phyloP scores from a whole-genome alignment of 2,888 invertebrate species.

The Lithophane ornitopus region DNA sequence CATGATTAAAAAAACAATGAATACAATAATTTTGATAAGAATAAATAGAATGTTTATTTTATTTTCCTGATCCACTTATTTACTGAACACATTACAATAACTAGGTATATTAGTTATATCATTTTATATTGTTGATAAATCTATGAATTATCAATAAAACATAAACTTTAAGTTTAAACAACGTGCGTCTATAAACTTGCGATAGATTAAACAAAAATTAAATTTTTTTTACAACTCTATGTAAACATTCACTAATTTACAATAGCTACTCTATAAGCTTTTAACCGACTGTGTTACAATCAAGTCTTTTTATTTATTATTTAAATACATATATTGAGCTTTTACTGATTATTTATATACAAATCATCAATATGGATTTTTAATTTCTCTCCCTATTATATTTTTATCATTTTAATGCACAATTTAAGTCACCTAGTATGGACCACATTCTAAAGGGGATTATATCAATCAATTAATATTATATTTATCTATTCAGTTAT shows the following conservation, averaged over 20 bases:
- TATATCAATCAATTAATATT: slow-evolving; percentile 60
- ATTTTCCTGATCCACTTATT: slow-evolving; percentile 68
- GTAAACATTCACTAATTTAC: slow-evolving; percentile 82
- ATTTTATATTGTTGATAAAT: slow-evolving; percentile 77
- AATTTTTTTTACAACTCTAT: slow-evolving; percentile 70
- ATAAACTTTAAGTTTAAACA: slow-evolving; percentile 71
- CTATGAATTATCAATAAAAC: slow-evolving; percentile 76
- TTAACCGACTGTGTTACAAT: slow-evolving; percentile 82
- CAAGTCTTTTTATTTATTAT: slow-evolving; percentile 87
- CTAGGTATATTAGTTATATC: slow-evolving; percentile 65
- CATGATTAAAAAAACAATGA: slow-evolving; percentile 39
- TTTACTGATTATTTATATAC: slow-evolving; percentile 86
- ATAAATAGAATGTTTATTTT: slow-evolving; percentile 40
- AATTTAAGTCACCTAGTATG: slow-evolving; percentile 90
- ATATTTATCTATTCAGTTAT: slow-evolving; percentile 57
- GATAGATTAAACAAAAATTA: slow-evolving; percentile 68
- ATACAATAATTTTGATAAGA: slow-evolving; percentile 40
- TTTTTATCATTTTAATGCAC: slow-evolving; percentile 85
- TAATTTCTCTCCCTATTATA: slow-evolving; percentile 80
- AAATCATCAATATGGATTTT: slow-evolving; percentile 76
- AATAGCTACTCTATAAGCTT: slow-evolving; percentile 86
- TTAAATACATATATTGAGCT: slow-evolving; percentile 87
- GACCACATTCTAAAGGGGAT: slow-evolving; percentile 88
- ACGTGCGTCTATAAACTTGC: slow-evolving; percentile 81
- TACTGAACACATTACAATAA: slow-evolving; percentile 86